Percentiles rank a stretch among this genome's conserved stretches.
Conservation (phyloP, 2,113 vertebrate species). For the Pangasianodon hypophthalmus region DNA sequence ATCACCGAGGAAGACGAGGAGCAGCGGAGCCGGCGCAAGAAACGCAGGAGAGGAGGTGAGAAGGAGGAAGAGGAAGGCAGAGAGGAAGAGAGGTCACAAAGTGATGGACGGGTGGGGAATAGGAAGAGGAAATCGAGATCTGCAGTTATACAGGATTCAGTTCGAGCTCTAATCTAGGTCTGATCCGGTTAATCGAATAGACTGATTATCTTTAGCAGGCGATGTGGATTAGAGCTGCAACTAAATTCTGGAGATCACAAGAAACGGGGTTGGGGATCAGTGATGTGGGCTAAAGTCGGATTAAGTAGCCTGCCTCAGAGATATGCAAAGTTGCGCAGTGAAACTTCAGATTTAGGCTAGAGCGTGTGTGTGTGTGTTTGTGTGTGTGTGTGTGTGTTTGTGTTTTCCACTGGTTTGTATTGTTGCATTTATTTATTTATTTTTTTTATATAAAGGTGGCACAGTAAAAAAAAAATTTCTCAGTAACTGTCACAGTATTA, state of each 20-base stretch:
- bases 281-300: neutral
- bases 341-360: neutral
- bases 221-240: neutral
- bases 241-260: neutral
- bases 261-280: neutral
- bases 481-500: neutral
- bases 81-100: neutral
- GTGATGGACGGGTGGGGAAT: neutral
- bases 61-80: neutral
- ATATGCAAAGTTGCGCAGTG: neutral
- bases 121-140: neutral
- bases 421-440: neutral
- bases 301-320: neutral
- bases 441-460: neutral
- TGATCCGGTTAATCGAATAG: neutral
- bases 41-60: constrained; percentile 49
- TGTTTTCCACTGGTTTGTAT: neutral
- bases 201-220: constrained; percentile 15
- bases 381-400: neutral
- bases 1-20: constrained; percentile 96
- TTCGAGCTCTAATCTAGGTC: neutral
- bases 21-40: constrained; percentile 75
- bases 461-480: neutral
- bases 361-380: neutral
- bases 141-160: neutral